Evolutionary conservation across 2,113 vertebrate species (phyloP), one percentile per base, ranked within the genome.

Genomic region (Daphoenositta chrysoptera): DNA sequence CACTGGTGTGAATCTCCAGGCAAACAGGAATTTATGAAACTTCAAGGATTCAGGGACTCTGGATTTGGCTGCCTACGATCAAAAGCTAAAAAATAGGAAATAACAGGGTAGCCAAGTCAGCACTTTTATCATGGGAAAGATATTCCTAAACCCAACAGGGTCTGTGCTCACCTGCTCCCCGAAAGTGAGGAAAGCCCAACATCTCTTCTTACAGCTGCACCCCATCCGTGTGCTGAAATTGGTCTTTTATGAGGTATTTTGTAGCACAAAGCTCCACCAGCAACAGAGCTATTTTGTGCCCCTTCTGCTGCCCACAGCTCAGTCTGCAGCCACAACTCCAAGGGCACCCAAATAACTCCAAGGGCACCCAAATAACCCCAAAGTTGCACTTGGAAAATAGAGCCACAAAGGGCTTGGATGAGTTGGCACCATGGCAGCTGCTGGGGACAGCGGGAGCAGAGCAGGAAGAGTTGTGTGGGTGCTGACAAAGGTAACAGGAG

Each of bases 351-450:
- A 30, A 14, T 0, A 39, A 2, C 56, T 42, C 17, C 35, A 5
- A 30, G 65, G 61, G 21, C 35, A 40, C 11, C 23, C n/a, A 18
- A 30, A 14, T 0, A 39, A 2, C 56, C n/a, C 35, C 44, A 15
- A 6, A 3, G 0, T 0, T 42, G 45, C 28, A 9, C 45, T 48
- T 26, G 45, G 45, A 10, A 54, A 77, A 31, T 0, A 11, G 56
- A 89, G 61, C 51, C 78, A 11, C 18, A 17, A n/a, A 69, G 58
- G 45, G 23, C 10, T 18, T 9, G 31, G 2, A 4, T 15, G 51
- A 1, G 1, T 5, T 0, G 2, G 18, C 82, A 70, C 15, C 9
- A 0, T 1, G 31, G 80, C 83, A 84, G 83, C 72, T 91, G 87
- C 87, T 72, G 26, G 51, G 71, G 19, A 5, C 56, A 73, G 4